Base-by-base conservation (phyloP, 35 echinoderm and acorn worm species). In the Apostichopus californicus region DNA sequence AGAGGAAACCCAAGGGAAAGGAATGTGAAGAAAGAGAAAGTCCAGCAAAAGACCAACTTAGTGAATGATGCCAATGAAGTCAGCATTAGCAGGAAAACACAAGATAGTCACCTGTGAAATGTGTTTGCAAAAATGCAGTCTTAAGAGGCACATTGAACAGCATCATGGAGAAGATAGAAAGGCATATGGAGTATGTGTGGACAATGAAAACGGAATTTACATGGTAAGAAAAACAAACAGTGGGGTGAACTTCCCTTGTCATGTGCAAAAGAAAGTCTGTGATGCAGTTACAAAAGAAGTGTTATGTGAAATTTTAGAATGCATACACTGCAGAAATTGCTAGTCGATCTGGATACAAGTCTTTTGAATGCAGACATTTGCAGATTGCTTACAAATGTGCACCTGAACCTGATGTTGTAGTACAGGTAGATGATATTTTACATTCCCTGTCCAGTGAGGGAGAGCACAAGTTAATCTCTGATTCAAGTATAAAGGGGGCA, bases 231-330 rank as follows among this genome's bases (percentile, higher is more conserved):
- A 87, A 87, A 22, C 85, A 15, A 5, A n/a, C 60, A 10, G 85
- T 9, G 85, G 85, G 52, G 24, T 87, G 5, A 87, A 87, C 56
- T 87, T 60, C 18, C 85, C 55, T 5, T 87, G 55, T 46, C 85
- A 87, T 61, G 85, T 87, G 13, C 85, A 87, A 25, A 87, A 87
- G 24, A 87, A 87, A 22, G 23, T 87, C 5, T 87, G 55, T 87
- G 70, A 73, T 17, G 11, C n/a, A 73, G 20, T 18, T 6, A 12
- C 5, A 17, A 73, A 73, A 73, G 70, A 73, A 73, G 11, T 73
- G n/a, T 6, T 18, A 21, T 73, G 70, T 18, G 70, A 73, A 73
- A 6, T 73, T 11, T n/a, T 17, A n/a, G 70, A 73, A 73, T 73
- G 70, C 70, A 73, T 73, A 73, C 70, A 73, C 70, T 15, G 14